phyloP scores from a whole-genome alignment of 2,113 vertebrate genomes.

The Sitta europaea region DNA sequence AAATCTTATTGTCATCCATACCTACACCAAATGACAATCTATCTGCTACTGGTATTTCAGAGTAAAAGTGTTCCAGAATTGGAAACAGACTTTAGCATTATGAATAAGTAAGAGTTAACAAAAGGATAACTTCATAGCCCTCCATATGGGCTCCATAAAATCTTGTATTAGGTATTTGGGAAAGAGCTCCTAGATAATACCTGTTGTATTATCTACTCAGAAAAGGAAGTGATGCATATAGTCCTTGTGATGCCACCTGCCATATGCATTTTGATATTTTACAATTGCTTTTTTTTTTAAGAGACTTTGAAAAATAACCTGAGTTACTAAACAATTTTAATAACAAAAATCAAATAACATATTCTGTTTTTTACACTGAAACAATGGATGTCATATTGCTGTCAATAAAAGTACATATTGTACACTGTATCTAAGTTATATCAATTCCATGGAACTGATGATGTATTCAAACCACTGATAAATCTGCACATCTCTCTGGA shows the following conservation, averaged over 20 bases:
- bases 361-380: neutral
- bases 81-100: neutral
- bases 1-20: neutral
- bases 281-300: neutral
- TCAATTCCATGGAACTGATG: neutral
- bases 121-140: neutral
- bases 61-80: neutral
- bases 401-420: neutral
- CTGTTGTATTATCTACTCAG: rapidly evolving
- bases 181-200: neutral
- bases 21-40: neutral
- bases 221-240: neutral
- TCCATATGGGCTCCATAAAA: neutral
- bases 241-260: neutral
- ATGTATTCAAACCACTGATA: neutral
- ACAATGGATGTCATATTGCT: neutral
- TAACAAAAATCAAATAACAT: neutral
- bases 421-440: neutral
- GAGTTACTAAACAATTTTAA: neutral
- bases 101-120: neutral
- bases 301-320: neutral
- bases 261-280: neutral
- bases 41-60: neutral
- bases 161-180: neutral
- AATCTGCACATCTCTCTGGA: neutral